Evolutionary conservation across 2,888 invertebrate species (phyloP).

Genomic region (Meiosimyza decipiens): DNA sequence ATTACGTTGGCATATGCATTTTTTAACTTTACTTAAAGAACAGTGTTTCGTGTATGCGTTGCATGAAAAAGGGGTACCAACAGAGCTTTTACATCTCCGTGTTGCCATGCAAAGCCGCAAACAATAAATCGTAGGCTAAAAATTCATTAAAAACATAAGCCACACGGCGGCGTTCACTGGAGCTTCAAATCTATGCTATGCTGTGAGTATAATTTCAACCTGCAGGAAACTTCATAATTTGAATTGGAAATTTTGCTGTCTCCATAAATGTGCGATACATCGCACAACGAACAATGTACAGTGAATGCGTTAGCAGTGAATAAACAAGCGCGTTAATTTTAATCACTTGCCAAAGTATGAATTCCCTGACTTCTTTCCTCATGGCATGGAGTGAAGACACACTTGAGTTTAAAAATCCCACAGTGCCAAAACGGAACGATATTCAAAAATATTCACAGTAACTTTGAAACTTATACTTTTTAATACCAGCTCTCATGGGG

Average conservation of each 20-base stretch:
- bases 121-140: slow-evolving; percentile 8
- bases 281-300: background rate
- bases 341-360: slow-evolving; percentile 48
- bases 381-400: background rate
- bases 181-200: slow-evolving; percentile 6
- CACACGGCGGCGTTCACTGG: background rate
- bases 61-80: background rate
- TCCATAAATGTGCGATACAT: background rate
- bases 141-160: slow-evolving; percentile 12
- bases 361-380: background rate
- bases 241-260: slow-evolving; percentile 14
- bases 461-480: background rate
- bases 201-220: background rate
- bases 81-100: background rate
- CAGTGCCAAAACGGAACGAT: background rate
- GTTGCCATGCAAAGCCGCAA: background rate
- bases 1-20: slow-evolving; percentile 19
- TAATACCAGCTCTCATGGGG: slow-evolving; percentile 10
- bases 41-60: background rate
- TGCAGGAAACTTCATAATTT: slow-evolving; percentile 11
- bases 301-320: slow-evolving; percentile 11
- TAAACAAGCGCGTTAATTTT: slow-evolving; percentile 42
- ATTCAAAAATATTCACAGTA: too few species aligned
- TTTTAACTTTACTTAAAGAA: background rate
- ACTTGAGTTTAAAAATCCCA: slow-evolving; percentile 28